These are phyloP conservation scores for Drosophila simulans DNA, from an alignment of 1,140 invertebrate species.

Conservation along the genomic window DNA sequence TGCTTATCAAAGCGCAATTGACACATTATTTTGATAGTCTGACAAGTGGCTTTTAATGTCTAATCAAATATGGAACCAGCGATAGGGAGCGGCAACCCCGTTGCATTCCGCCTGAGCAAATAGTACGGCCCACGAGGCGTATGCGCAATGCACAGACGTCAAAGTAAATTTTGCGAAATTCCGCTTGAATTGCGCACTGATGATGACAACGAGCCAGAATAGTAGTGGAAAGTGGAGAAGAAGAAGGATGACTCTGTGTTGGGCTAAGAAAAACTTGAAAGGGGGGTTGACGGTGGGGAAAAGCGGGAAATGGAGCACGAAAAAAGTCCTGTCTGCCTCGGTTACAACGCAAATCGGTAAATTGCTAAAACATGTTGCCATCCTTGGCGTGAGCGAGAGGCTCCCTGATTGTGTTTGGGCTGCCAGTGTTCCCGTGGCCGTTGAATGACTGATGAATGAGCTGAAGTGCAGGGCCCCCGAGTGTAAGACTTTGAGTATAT, in stretches of 20 bases:
- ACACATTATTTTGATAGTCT: slow-evolving; percentile 22
- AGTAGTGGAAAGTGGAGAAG: slow-evolving; percentile 7
- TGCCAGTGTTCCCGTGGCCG: slow-evolving; percentile 29
- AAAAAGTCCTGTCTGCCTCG: slow-evolving; percentile 51
- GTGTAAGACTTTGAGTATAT: slow-evolving; percentile 43
- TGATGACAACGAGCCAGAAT: slow-evolving; percentile 52
- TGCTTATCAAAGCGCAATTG: slow-evolving; percentile 13
- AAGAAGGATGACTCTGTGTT: too few relatives aligned
- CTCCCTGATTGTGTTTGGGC: slow-evolving; percentile 32
- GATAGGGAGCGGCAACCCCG: neutral
- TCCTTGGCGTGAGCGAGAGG: slow-evolving; percentile 36
- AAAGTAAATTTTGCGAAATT: slow-evolving; percentile 71
- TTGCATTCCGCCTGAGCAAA: slow-evolving; percentile 39
- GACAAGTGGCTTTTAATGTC: slow-evolving; percentile 47
- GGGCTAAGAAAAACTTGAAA: neutral
- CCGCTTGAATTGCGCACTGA: slow-evolving; percentile 71
- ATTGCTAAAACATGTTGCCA: slow-evolving; percentile 78
- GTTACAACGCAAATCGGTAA: slow-evolving; percentile 72
- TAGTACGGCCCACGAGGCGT: slow-evolving; percentile 49
- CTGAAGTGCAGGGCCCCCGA: slow-evolving; percentile 48
- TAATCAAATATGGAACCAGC: slow-evolving; percentile 51
- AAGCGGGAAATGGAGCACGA: neutral
- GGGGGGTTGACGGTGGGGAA: neutral
- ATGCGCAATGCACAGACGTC: slow-evolving; percentile 73
- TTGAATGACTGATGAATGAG: slow-evolving; percentile 75